These are phyloP conservation scores for Cyphomyrus discorhynchus DNA, from an alignment of 2,113 vertebrate genomes.

Conservation along the genomic window DNA sequence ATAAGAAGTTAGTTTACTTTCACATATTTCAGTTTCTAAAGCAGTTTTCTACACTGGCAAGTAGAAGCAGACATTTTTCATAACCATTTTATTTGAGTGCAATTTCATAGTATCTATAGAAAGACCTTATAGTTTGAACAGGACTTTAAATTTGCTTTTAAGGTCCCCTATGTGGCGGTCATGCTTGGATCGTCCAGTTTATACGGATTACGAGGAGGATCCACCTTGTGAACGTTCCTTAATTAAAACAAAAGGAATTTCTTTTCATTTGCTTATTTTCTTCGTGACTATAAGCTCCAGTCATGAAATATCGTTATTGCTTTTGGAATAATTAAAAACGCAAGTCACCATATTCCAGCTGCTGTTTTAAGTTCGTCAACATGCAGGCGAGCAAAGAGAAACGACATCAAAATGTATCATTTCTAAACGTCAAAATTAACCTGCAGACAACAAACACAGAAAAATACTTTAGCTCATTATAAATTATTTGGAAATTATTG, in stretches of 20 bases:
- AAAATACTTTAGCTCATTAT: background rate
- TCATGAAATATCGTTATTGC: background rate
- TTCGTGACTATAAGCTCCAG: background rate
- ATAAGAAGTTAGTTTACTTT: background rate
- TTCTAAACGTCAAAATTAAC: background rate
- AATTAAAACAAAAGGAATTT: background rate
- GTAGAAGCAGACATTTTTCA: background rate
- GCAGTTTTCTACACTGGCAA: background rate
- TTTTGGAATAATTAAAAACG: background rate
- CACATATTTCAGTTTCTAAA: background rate
- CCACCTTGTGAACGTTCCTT: background rate
- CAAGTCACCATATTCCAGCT: background rate
- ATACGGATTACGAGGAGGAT: background rate
- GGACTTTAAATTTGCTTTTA: background rate
- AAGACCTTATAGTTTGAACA: background rate
- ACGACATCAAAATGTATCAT: background rate
- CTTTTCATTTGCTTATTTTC: background rate
- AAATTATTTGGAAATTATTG: background rate
- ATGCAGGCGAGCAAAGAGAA: background rate
- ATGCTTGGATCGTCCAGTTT: background rate
- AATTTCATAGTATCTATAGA: background rate
- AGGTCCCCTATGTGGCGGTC: background rate
- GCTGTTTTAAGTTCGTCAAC: background rate
- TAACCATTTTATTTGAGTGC: background rate
- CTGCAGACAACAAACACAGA: background rate